These are phyloP conservation scores for Lasioglossum figueresi DNA, from an alignment of 2,888 invertebrate species.

Conservation along the genomic window DNA sequence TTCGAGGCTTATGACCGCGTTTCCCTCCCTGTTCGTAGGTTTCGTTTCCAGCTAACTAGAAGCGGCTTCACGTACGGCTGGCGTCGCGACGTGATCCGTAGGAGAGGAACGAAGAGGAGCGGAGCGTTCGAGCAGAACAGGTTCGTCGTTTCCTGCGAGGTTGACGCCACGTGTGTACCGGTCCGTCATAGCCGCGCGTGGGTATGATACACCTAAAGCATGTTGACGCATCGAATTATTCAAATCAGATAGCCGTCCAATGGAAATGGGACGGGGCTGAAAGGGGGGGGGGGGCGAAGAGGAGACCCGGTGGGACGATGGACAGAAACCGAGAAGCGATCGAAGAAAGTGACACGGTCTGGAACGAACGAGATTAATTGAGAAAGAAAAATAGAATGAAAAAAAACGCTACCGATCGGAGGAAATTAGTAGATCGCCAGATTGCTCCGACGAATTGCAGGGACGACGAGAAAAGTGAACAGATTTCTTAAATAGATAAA, in stretches of 20 bases:
- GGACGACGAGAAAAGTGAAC: not conserved
- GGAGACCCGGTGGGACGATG: constrained; percentile 7
- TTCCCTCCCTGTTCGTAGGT: constrained; percentile 14
- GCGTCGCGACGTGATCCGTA: constrained; percentile 56
- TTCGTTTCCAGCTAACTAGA: constrained; percentile 45
- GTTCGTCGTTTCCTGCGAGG: constrained; percentile 61
- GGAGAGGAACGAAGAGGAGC: constrained; percentile 24
- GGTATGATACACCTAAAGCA: constrained; percentile 69
- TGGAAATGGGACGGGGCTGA: constrained; percentile 39
- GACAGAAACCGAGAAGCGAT: constrained; percentile 16
- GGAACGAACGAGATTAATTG: constrained; percentile 10
- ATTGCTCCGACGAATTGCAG: not conserved
- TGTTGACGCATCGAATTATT: constrained; percentile 76
- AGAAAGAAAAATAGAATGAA: not conserved
- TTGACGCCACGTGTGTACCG: constrained; percentile 55
- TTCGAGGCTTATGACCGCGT: constrained; percentile 38
- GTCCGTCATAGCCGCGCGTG: constrained; percentile 58
- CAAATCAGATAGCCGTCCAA: constrained; percentile 66
- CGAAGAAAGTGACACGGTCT: constrained; percentile 19
- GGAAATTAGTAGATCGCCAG: not conserved
- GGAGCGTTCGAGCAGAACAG: constrained; percentile 53
- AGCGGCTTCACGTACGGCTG: constrained; percentile 46
- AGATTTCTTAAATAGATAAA: not conserved
- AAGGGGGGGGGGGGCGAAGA: constrained; percentile 5
- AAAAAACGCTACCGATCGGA: not conserved